Percentiles rank a stretch among this genome's conserved stretches.
Conservation (phyloP, 1,140 invertebrate genomes). For the Helicoverpa zea region DNA sequence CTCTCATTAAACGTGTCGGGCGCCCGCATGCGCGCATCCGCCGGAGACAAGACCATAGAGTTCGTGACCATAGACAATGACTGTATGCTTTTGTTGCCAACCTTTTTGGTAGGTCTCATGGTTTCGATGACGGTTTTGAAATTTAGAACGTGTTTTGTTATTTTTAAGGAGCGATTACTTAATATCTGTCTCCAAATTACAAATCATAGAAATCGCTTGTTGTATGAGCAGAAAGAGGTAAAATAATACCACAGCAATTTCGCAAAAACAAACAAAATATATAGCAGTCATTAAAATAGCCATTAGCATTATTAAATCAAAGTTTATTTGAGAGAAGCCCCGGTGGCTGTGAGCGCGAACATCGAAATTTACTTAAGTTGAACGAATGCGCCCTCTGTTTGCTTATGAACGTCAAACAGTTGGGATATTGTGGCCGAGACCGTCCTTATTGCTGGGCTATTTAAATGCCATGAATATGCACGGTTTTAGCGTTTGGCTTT, state of each 20-base stretch:
- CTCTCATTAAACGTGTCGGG: constrained; percentile 64
- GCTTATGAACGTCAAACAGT: constrained; percentile 75
- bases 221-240: too few species aligned
- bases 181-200: too few species aligned
- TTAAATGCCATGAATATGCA: constrained; percentile 80
- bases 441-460: constrained; percentile 73
- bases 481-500: constrained; percentile 43
- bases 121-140: constrained; percentile 27
- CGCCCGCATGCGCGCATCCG: constrained; percentile 79
- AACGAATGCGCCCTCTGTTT: constrained; percentile 84
- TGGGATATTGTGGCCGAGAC: constrained; percentile 72
- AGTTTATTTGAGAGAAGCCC: constrained; percentile 57
- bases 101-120: constrained; percentile 47
- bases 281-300: constrained; percentile 40
- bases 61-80: constrained; percentile 77
- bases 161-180: not conserved
- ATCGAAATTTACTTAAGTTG: constrained; percentile 86
- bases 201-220: too few species aligned
- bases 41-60: constrained; percentile 63
- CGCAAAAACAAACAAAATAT: constrained; percentile 17
- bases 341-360: constrained; percentile 69
- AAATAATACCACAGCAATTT: not conserved
- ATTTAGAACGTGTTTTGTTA: constrained; percentile 25
- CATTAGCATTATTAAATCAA: constrained; percentile 57
- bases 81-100: constrained; percentile 46